phyloP scores from a whole-genome alignment of 2,888 invertebrate genomes.

The Synanthedon vespiformis region DNA sequence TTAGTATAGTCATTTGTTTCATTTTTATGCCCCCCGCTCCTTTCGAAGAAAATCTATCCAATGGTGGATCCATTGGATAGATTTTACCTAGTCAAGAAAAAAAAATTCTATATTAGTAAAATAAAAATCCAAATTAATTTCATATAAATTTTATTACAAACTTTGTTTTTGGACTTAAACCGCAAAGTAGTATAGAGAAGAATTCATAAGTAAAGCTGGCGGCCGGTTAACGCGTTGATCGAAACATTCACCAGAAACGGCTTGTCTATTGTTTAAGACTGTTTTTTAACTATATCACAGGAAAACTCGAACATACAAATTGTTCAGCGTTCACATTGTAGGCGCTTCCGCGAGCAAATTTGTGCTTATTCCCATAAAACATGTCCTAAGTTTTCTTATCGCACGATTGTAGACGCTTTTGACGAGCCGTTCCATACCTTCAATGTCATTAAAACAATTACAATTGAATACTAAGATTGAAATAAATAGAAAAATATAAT shows the following conservation, averaged over 20 bases:
- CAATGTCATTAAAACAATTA: slow-evolving; percentile 12
- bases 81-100: too few relatives aligned
- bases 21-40: slow-evolving; percentile 1
- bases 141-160: slow-evolving; percentile 70
- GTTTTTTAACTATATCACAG: background rate
- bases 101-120: too few relatives aligned
- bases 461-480: slow-evolving; percentile 18
- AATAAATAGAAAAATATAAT: slow-evolving; percentile 61
- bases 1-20: slow-evolving; percentile 12
- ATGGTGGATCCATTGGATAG: too few relatives aligned
- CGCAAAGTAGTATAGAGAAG: slow-evolving; percentile 62
- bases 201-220: slow-evolving; percentile 46
- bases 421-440: slow-evolving; percentile 38
- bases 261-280: slow-evolving; percentile 19
- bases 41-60: too few relatives aligned
- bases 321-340: too few relatives aligned
- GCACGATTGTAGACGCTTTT: slow-evolving; percentile 6
- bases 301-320: too few relatives aligned
- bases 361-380: too few relatives aligned
- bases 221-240: slow-evolving; percentile 41
- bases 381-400: too few relatives aligned
- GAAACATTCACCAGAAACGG: slow-evolving; percentile 40
- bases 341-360: too few relatives aligned
- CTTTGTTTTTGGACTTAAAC: slow-evolving; percentile 56
- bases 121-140: slow-evolving; percentile 19